Evolutionary conservation across 1,140 invertebrate genomes (phyloP), one percentile per base, ranked within the genome.

Genomic region (Colletes latitarsis): DNA sequence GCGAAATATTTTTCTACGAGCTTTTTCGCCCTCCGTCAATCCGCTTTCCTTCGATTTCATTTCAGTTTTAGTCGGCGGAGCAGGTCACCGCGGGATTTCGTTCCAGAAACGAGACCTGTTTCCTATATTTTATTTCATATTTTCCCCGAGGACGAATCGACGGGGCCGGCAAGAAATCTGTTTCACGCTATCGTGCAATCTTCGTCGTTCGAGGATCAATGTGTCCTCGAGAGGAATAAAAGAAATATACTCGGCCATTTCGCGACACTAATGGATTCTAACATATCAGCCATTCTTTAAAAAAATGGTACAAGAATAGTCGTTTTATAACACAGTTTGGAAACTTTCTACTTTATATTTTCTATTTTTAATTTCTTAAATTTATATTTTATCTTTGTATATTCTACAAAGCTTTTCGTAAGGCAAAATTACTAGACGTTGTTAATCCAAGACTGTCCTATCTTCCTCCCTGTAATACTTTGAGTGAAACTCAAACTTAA

Each of bases 1-100:
- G 39, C 39, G 12, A 46, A 76, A 69, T 10, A 21, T 49, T 64
- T 64, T 43, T 8, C 6, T 8, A 3, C 10, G 41, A 39, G 57
- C 17, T 57, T 17, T 55, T 21, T 39, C 8, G n/a, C 0, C 41
- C 12, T n/a, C 10, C n/a, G 53, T 46, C 43, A 21, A 49, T 69
- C 12, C 41, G 43, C 19, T 58, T 69, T 69, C 8, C 17, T 63
- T 73, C 58, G 49, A 63, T 73, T 73, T 67, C 39, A 57, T 46
- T 46, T 6, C 8, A 43, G 49, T 46, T 30, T 15, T 6, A 30
- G 14, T 12, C 1, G 12, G 52, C 2, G 52, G 57, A 58, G 1
- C 41, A n/a, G 41, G 53, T 46, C 63, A 68, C 19, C 21, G 10
- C 6, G n/a, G 15, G 19, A 49, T 77, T 52, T 60, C 12, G 6